Base-by-base conservation (phyloP, 2,888 invertebrate genomes). In the Acleris laterana region DNA sequence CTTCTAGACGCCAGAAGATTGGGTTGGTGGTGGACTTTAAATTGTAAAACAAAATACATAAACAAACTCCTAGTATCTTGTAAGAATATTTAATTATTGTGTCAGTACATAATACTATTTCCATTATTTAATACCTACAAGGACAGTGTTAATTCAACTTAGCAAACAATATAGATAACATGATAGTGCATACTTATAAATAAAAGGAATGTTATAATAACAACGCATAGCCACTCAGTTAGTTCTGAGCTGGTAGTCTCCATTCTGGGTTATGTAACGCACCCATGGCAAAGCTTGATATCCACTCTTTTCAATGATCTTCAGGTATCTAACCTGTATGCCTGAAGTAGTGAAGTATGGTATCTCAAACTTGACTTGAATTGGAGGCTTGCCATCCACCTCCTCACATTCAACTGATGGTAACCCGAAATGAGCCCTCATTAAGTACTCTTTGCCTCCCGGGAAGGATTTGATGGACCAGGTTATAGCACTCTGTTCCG, bases 281-380 rank as follows among this genome's bases (percentile, higher is more conserved):
- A 99, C 99, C 99, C 99, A 99, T 0, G 99, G 99, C 70, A 99
- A 86, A 0, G 99, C 99, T 89, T 99, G 99, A 87, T 99, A 99
- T 0, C 99, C 99, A 87, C 98, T 99, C 91, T 99, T 99, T 83
- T 99, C 99, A 78, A 99, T 99, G 77, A 99, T 99, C 90, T 99
- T 99, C 82, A 99, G 93, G 83, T 99, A 99, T 63, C 99, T 95
- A 69, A 98, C 98, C 94, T 99, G 99, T 78, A 99, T 99, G 44
- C 99, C 99, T 28, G 99, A 99, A 42, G 99, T 99, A 0, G 99
- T 99, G 81, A 99, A 99, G 83, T 99, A 99, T 0, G 99, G 99
- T 77, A 99, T 99, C 93, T 99, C 99, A 94, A 99, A 99, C 89
- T 98, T 98, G 3, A 99, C 99, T 92, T 98, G 98, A 74, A 99